Percentiles rank a stretch among this genome's conserved stretches.
Conservation (phyloP, 2,113 vertebrate species). For the Microtus montanus region DNA sequence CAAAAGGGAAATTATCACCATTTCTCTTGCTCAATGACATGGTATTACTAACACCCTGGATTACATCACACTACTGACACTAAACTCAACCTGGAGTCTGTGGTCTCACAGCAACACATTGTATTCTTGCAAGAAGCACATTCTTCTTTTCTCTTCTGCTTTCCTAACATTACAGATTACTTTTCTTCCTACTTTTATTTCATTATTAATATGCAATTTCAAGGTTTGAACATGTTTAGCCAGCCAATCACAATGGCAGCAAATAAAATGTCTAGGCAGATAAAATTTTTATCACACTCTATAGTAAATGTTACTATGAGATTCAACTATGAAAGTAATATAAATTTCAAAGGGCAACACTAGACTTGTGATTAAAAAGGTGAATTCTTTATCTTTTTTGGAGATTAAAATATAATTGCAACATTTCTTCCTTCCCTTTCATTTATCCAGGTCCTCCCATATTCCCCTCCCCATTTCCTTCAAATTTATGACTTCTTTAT, state of each 20-base stretch:
- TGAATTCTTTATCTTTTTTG: neutral
- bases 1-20: neutral
- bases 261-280: neutral
- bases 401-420: neutral
- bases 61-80: neutral
- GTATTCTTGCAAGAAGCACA: neutral
- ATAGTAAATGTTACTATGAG: neutral
- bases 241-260: neutral
- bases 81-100: neutral
- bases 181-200: neutral
- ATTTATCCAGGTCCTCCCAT: too few relatives aligned
- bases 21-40: neutral
- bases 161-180: neutral
- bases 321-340: neutral
- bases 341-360: neutral
- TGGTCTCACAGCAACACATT: neutral
- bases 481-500: neutral
- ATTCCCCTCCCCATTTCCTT: neutral
- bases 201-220: conserved; percentile 1
- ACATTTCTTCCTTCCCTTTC: neutral
- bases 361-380: neutral
- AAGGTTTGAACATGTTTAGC: neutral
- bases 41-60: neutral
- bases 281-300: neutral
- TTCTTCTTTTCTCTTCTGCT: neutral